phyloP scores from a whole-genome alignment of 2,797 vertebrate species.

The Tarsius wallacei region DNA sequence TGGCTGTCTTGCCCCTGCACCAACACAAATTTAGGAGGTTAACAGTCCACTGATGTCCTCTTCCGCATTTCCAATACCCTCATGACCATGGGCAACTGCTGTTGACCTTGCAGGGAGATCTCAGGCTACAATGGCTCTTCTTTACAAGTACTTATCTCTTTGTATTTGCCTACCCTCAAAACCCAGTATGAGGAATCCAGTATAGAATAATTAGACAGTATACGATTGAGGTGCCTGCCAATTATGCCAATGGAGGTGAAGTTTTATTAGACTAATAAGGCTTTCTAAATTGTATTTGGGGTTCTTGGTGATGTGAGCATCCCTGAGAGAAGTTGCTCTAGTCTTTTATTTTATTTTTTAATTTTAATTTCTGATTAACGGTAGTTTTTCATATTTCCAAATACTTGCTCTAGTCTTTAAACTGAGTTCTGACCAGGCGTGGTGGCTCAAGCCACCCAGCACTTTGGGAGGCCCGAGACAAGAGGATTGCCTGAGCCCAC shows the following conservation, averaged over 20 bases:
- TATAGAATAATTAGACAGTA: slow-evolving; percentile 69
- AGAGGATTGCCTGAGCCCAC: too few species aligned
- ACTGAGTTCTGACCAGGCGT: too few species aligned
- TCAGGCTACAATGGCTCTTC: neutral
- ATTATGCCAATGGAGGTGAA: slow-evolving; percentile 81
- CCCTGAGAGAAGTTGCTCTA: slow-evolving; percentile 27
- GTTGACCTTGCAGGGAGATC: neutral
- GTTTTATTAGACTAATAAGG: slow-evolving; percentile 85
- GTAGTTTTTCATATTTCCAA: too few species aligned
- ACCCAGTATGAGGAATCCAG: slow-evolving; percentile 69
- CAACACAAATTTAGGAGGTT: neutral
- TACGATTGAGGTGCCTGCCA: slow-evolving; percentile 71
- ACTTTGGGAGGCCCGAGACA: too few species aligned
- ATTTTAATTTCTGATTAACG: too few species aligned
- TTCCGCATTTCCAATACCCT: neutral
- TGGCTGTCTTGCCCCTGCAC: neutral
- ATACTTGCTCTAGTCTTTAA: too few species aligned
- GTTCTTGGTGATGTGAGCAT: slow-evolving; percentile 33
- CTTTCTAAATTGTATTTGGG: slow-evolving; percentile 78
- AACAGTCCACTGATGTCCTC: neutral
- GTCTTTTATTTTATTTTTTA: neutral
- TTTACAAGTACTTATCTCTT: neutral
- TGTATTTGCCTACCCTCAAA: slow-evolving; percentile 1
- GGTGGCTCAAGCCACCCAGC: too few species aligned
- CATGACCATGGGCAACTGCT: neutral